A percentile compares a stretch with the other conserved stretches of the same genome.
Evolutionary conservation across 2,888 invertebrate genomes (phyloP).

Genomic region (Andrena marginata): DNA sequence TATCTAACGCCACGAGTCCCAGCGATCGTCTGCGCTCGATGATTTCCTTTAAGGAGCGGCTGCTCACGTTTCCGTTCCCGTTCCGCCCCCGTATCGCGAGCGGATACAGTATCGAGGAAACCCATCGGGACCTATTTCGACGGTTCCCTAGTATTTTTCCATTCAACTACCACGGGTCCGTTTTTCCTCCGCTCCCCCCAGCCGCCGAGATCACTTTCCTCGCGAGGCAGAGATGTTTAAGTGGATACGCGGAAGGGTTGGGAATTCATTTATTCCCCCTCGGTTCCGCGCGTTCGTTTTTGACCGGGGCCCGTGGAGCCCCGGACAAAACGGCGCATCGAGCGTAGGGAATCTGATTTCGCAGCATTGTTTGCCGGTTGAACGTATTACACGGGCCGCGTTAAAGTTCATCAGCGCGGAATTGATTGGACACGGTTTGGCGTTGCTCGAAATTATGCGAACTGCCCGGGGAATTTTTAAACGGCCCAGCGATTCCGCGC

Average conservation of each 20-base stretch:
- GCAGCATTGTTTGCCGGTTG: slow-evolving; percentile 9
- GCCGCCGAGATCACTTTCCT: too few species aligned
- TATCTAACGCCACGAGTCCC: slow-evolving; percentile 36
- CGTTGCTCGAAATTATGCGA: slow-evolving; percentile 30
- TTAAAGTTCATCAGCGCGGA: slow-evolving; percentile 21
- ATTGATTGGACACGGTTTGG: slow-evolving; percentile 12
- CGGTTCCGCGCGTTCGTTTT: background rate
- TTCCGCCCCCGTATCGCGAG: background rate
- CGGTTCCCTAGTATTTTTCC: background rate
- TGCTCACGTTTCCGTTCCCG: slow-evolving; percentile 9
- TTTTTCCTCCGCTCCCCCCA: too few species aligned
- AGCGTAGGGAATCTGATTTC: background rate
- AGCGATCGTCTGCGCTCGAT: background rate
- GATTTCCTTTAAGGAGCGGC: slow-evolving; percentile 17
- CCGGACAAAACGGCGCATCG: background rate
- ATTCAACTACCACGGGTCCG: background rate
- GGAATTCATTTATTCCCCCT: background rate
- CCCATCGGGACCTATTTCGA: background rate
- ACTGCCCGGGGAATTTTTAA: background rate
- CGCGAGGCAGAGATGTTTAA: too few species aligned
- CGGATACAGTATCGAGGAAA: slow-evolving; percentile 11
- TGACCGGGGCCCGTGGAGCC: background rate
- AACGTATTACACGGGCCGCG: background rate
- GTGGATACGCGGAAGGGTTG: too few species aligned
- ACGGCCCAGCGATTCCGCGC: background rate